Conservation (phyloP, 1,140 invertebrate genomes). For the Solen grandis region DNA sequence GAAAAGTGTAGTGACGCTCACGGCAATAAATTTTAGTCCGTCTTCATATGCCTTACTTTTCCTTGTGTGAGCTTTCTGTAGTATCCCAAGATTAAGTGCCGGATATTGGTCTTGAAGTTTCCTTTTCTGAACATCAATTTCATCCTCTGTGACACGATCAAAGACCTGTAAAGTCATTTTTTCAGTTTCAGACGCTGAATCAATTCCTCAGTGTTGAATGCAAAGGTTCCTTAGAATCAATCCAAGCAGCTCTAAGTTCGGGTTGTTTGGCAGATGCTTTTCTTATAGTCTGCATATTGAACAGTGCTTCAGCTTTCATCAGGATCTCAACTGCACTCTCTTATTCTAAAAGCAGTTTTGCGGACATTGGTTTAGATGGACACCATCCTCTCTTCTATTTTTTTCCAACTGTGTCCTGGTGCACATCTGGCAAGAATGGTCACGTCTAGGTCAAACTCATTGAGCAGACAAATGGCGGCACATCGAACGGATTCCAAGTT, state of each 20-base stretch:
- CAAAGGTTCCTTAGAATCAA: not conserved
- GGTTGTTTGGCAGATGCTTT: not conserved
- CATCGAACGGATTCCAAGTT: not conserved
- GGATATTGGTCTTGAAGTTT: not conserved
- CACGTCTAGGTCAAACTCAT: not conserved
- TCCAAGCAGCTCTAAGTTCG: not conserved
- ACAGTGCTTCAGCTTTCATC: not conserved
- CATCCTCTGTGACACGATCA: not conserved
- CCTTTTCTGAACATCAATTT: not conserved
- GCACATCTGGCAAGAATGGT: not conserved
- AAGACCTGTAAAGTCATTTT: not conserved
- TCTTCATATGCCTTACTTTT: not conserved
- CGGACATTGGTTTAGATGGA: not conserved
- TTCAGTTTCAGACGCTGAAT: constrained; percentile 1
- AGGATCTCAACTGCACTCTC: not conserved
- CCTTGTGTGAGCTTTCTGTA: not conserved
- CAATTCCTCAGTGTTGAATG: not conserved
- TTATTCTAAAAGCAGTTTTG: constrained; percentile 17
- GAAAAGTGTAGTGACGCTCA: not conserved
- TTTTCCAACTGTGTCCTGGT: constrained; percentile 18
- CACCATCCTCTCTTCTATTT: constrained; percentile 1
- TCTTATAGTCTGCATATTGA: not conserved
- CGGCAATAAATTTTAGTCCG: not conserved
- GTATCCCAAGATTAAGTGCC: not conserved
- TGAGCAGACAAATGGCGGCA: not conserved